Evolutionary conservation across 1,140 invertebrate species (phyloP).

Genomic region (Rhagoletis zephyria): DNA sequence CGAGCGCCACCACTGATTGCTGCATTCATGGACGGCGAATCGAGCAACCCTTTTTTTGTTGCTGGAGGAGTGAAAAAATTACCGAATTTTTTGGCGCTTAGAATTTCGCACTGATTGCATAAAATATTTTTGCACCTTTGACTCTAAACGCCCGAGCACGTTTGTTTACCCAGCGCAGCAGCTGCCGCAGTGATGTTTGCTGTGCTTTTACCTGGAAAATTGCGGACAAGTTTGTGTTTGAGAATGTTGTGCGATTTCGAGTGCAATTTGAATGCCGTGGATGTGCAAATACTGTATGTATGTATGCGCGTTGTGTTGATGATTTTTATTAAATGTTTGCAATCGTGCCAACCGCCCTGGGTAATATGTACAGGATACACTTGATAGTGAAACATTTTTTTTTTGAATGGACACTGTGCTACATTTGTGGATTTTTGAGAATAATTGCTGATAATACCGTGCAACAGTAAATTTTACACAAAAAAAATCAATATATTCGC

Average conservation of each 20-base stretch:
- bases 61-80: not conserved
- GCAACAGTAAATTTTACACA: no score
- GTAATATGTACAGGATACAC: no score
- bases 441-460: no score
- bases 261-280: not conserved
- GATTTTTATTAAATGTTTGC: no score
- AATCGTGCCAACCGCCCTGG: no score
- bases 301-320: not conserved
- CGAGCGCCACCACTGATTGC: not conserved
- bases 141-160: not conserved
- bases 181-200: conserved; percentile 5
- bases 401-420: no score
- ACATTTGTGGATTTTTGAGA: no score
- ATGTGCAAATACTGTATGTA: not conserved
- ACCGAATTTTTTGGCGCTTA: not conserved
- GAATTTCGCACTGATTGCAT: conserved; percentile 5
- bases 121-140: not conserved
- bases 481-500: no score
- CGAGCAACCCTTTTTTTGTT: not conserved
- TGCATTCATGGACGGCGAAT: not conserved
- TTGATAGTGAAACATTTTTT: no score
- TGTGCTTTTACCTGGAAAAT: not conserved
- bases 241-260: not conserved
- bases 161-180: not conserved
- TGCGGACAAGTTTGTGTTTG: not conserved